Base-by-base conservation (phyloP, 2,888 invertebrate genomes). In the Trichogramma evanescens region DNA sequence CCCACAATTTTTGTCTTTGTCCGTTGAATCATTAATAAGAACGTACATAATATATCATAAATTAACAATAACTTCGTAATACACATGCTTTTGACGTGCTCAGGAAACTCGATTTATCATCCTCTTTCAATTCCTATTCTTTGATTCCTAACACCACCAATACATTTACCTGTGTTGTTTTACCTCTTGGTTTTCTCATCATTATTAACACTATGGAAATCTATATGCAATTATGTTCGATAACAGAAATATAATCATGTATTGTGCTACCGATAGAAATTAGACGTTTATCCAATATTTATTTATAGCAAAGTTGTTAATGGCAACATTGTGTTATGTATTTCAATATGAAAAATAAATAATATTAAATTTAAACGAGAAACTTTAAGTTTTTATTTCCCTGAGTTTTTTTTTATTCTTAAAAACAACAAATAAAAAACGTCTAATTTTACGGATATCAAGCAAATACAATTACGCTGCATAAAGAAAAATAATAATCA, bases 151-250 rank as follows among this genome's bases (percentile, higher is more conserved):
- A 55, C 50, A 39, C 48, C 56, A 42, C 57, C 62, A 62, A 42
- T 48, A 43, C 49, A 50, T 60, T 53, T 45, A 56, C 69, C 71
- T 69, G 72, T 71, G 73, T 74, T 74, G 70, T 75, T 72, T 64
- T 74, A 72, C 75, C 75, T 75, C 75, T 75, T 75, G 75, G 75
- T 75, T 75, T 75, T 75, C 73, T 73, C 69, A 67, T 66, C 43
- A 68, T 68, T 65, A 72, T 73, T 72, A 72, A 73, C 73, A 73
- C 65, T 63, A 54, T 59, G 61, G 10, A 61, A 13, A 61, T 56
- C 54, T 54, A 57, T 51, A 54, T 52, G 49, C 50, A 41, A 59
- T 56, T 56, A n/a, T 48, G 54, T 26, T 41, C 6, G 4, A 6
- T 57, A 54, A 56, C 13, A 43, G 8, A 52, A 46, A 26, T 26